Percentiles rank a stretch among this genome's conserved stretches.
phyloP scores from a whole-genome alignment of 2,797 vertebrate species.

The Anguilla pacifica region DNA sequence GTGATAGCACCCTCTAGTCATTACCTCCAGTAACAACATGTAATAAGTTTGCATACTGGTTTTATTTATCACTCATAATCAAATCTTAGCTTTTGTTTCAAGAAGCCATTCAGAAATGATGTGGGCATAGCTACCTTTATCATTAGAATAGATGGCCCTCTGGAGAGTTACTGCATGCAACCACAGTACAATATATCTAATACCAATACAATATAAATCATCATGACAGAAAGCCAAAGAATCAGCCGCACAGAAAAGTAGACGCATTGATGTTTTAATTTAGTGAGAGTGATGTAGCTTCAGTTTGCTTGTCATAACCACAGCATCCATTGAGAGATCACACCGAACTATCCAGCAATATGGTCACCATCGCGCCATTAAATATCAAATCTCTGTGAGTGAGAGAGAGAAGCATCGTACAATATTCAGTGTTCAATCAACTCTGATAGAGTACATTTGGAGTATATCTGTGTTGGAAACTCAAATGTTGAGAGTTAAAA shows the following conservation, averaged over 20 bases:
- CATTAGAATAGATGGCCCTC: conserved; percentile 10
- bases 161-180: background rate
- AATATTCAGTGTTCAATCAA: background rate
- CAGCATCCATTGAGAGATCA: background rate
- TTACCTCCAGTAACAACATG: background rate
- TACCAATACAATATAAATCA: conserved; percentile 5
- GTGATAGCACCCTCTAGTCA: background rate
- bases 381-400: background rate
- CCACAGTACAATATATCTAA: conserved; percentile 12
- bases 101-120: background rate
- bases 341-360: background rate
- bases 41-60: background rate
- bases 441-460: background rate
- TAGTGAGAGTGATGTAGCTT: background rate
- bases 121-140: conserved; percentile 1
- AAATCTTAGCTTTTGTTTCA: background rate
- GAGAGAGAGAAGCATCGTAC: background rate
- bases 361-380: background rate
- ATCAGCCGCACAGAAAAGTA: background rate
- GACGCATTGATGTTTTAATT: background rate
- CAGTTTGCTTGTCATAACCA: background rate
- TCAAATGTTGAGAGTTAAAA: background rate
- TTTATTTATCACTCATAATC: background rate
- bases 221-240: conserved; percentile 4
- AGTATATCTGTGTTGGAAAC: too few species aligned